These are phyloP conservation scores for Cataglyphis cursor DNA, from an alignment of 2,888 invertebrate genomes.

Conservation along the genomic window DNA sequence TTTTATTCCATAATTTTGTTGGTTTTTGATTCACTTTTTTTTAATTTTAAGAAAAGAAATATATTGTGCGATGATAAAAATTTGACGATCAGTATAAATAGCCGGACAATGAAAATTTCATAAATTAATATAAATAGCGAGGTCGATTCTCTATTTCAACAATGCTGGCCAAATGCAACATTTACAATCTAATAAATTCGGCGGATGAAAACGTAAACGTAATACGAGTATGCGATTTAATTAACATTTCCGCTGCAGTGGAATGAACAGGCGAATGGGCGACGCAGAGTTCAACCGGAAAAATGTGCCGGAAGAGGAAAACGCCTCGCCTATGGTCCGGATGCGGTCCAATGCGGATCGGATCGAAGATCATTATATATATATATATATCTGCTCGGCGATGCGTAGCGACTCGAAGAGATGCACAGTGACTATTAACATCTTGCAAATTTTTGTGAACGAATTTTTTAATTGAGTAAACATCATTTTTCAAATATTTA, in stretches of 20 bases:
- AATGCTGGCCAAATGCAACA: conserved; percentile 29
- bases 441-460: not conserved
- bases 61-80: conserved; percentile 7
- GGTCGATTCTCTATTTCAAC: conserved; percentile 9
- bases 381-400: conserved; percentile 3
- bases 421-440: conserved; percentile 2
- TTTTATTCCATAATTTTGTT: conserved; percentile 26
- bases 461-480: not conserved
- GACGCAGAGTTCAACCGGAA: conserved; percentile 37
- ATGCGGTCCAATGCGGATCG: conserved; percentile 39
- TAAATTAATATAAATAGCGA: conserved; percentile 37
- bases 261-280: conserved; percentile 29
- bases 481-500: not conserved
- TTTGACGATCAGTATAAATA: conserved; percentile 14
- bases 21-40: not conserved
- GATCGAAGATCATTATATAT: conserved; percentile 48
- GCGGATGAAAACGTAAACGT: conserved; percentile 52
- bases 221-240: conserved; percentile 55
- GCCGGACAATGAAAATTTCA: conserved; percentile 25
- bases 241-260: conserved; percentile 58
- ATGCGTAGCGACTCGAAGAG: conserved; percentile 1
- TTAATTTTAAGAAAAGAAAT: not conserved
- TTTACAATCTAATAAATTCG: conserved; percentile 46
- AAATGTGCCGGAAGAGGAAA: conserved; percentile 49
- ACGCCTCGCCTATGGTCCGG: conserved; percentile 28